A percentile compares a stretch with the other conserved stretches of the same genome.
phyloP scores from a whole-genome alignment of 2,797 vertebrate genomes.

The Gouania willdenowi region DNA sequence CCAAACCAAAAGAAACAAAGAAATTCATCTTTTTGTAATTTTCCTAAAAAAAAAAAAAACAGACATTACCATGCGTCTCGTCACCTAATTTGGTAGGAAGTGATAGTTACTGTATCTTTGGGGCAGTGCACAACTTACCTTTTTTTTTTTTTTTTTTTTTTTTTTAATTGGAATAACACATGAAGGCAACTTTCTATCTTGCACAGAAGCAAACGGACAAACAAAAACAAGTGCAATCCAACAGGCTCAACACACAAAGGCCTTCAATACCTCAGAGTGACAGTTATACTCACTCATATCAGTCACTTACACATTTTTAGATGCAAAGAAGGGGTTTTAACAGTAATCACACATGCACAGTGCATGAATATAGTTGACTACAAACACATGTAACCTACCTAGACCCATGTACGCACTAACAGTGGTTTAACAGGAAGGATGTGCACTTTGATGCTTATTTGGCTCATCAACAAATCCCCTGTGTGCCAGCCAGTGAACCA shows the following conservation, averaged over 20 bases:
- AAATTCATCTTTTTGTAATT: too few relatives aligned
- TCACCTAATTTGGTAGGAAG: constrained; percentile 23
- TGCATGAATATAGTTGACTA: constrained; percentile 11
- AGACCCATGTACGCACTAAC: constrained; percentile 27
- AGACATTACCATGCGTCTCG: too few relatives aligned
- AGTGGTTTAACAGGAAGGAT: constrained; percentile 21
- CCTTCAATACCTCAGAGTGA: constrained; percentile 35
- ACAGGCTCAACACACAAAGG: constrained; percentile 18
- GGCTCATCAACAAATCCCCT: constrained; percentile 12
- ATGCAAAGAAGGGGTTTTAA: neutral
- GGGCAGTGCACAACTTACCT: constrained; percentile 52
- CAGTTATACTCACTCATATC: constrained; percentile 26
- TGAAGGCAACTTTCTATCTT: constrained; percentile 66
- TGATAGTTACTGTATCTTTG: constrained; percentile 61
- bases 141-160: constrained; percentile 73
- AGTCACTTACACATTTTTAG: constrained; percentile 26
- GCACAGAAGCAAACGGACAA: constrained; percentile 36
- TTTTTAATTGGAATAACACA: constrained; percentile 55
- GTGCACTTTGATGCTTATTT: neutral
- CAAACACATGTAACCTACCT: constrained; percentile 45
- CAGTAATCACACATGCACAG: constrained; percentile 30
- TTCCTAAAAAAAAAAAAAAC: too few relatives aligned
- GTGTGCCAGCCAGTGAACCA: neutral
- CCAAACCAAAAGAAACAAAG: too few relatives aligned
- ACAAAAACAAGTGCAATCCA: constrained; percentile 8